Percentiles rank a stretch among this genome's conserved stretches.
Conservation (phyloP, 2,113 vertebrate species). For the Furnarius figulus region DNA sequence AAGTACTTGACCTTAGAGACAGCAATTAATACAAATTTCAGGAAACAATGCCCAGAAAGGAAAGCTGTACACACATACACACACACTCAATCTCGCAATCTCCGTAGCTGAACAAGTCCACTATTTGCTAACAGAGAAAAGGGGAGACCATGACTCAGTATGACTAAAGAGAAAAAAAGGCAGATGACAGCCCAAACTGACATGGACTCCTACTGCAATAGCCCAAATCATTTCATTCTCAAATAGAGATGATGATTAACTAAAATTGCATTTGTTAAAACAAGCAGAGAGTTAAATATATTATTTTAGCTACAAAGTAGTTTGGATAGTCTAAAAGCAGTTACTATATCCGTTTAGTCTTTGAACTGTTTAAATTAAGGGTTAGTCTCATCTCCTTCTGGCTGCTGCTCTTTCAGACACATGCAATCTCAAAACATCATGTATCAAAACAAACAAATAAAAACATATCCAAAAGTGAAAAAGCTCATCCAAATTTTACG, state of each 20-base stretch:
- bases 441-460: slow-evolving; percentile 4
- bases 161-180: background rate
- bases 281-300: background rate
- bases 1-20: background rate
- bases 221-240: background rate
- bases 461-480: background rate
- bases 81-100: background rate
- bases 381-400: background rate
- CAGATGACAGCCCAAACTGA: background rate
- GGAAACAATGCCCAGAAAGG: background rate
- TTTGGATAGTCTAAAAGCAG: background rate
- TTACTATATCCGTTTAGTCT: background rate
- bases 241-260: background rate
- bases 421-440: background rate
- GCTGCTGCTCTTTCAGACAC: background rate
- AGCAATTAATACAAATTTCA: background rate
- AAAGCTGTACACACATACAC: background rate
- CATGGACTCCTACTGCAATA: background rate
- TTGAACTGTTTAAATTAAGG: background rate
- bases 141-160: background rate
- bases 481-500: background rate
- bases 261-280: background rate
- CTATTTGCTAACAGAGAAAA: background rate
- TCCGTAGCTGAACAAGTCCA: background rate
- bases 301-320: background rate